A percentile compares a stretch with the other conserved stretches of the same genome.
Conservation (phyloP, 2,888 invertebrate species). For the Drosophila villosipedis region DNA sequence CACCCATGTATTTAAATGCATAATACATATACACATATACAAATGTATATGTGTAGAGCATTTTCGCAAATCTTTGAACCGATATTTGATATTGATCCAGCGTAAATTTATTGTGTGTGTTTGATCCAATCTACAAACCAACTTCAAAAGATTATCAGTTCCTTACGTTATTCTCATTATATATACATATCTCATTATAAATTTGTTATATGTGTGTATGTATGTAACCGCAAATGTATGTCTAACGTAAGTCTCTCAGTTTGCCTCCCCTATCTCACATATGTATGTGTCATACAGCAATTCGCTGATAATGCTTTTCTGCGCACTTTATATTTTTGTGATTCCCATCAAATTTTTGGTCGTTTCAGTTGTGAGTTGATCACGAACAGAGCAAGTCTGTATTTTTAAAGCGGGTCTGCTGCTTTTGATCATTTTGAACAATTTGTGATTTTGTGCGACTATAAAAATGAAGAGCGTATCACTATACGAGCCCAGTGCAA, state of each 20-base stretch:
- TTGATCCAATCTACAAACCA: too few relatives aligned
- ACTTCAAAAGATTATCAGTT: too few relatives aligned
- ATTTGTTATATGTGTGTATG: too few relatives aligned
- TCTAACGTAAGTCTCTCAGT: neutral
- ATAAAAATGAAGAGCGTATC: neutral
- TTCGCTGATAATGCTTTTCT: neutral
- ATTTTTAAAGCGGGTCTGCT: neutral
- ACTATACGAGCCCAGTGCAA: conserved; percentile 15
- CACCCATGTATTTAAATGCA: too few relatives aligned
- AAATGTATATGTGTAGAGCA: neutral
- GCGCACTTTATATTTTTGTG: conserved; percentile 16
- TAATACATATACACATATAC: neutral
- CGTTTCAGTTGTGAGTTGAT: conserved; percentile 16
- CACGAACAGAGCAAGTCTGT: neutral
- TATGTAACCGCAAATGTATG: neutral
- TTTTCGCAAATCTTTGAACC: neutral
- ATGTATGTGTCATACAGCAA: rapidly evolving
- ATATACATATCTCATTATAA: too few relatives aligned
- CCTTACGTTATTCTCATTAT: too few relatives aligned
- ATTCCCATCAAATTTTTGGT: conserved; percentile 11
- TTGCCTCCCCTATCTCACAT: too few relatives aligned
- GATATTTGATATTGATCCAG: neutral
- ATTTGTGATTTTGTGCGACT: neutral
- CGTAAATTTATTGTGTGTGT: too few relatives aligned
- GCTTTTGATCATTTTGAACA: neutral